Evolutionary conservation across 2,113 vertebrate genomes (phyloP), one percentile per base, ranked within the genome.

Genomic region (Phrynocephalus versicolor): DNA sequence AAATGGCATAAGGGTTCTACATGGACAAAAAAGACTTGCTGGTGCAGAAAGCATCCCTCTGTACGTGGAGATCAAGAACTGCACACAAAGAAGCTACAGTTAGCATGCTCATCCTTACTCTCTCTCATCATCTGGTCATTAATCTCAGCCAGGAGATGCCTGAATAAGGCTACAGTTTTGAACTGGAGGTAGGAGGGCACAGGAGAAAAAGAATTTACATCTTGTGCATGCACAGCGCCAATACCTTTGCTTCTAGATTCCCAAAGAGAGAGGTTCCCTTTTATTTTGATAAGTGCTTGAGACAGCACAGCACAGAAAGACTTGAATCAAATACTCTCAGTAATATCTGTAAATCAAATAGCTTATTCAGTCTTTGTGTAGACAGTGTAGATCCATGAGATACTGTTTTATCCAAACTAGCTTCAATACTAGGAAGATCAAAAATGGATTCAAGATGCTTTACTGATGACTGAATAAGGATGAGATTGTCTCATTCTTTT

Each of bases 371-470:
- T 79, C 37, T 58, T 37, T 1, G 0, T 33, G 33, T n/a, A n/a
- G n/a, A 86, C 78, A 3, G 33, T 21, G 58, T 12, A 25, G 33
- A 92, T 94, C 88, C 73, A 25, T 83, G 74, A 79, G 41, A 88
- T 73, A 86, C 65, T 86, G 83, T 21, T 87, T 64, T 80, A 76
- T 86, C 86, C 90, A 16, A 78, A 81, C 55, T 60, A 55, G 65
- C 71, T 85, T 39, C 3, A 3, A 79, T 69, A 41, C 21, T n/a
- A 71, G 64, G 25, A 65, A 19, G 41, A 39, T 70, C 84, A 89
- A 3, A n/a, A 60, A 77, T 70, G 62, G 55, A 72, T 79, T 83
- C 69, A 75, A 74, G 18, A 67, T 84, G 76, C 62, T 92, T 79
- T 82, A 73, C 45, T 21, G 23, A 83, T 83, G 83, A 41, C 41